phyloP scores from a whole-genome alignment of 2,888 invertebrate genomes.

The Heliconius erato region DNA sequence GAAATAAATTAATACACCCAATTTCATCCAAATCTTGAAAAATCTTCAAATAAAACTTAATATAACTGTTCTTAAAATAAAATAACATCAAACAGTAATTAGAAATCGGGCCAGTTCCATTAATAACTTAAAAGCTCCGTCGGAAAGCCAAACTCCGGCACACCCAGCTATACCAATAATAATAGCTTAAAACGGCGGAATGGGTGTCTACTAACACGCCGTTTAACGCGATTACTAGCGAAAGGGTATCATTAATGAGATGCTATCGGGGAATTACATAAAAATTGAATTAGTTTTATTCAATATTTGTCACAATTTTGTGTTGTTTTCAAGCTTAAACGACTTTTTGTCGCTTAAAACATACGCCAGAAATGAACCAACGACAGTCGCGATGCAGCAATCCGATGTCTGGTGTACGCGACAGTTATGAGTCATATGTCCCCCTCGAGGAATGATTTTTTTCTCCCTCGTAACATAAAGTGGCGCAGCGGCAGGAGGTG shows the following conservation, averaged over 20 bases:
- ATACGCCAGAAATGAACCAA: too few species aligned
- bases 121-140: slow-evolving; percentile 17
- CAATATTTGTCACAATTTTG: not conserved
- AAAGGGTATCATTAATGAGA: slow-evolving; percentile 32
- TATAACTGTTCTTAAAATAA: slow-evolving; percentile 7
- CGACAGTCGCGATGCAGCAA: too few species aligned
- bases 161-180: slow-evolving; percentile 26
- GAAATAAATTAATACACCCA: not conserved
- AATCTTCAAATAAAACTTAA: not conserved
- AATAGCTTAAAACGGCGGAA: slow-evolving; percentile 20
- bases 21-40: not conserved
- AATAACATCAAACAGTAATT: slow-evolving; percentile 26
- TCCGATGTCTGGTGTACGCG: too few species aligned
- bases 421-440: too few species aligned
- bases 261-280: slow-evolving; percentile 10
- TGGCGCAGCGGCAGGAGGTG: too few species aligned
- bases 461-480: too few species aligned
- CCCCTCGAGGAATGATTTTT: too few species aligned
- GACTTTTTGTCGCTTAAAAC: too few species aligned
- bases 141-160: slow-evolving; percentile 25
- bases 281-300: slow-evolving; percentile 23
- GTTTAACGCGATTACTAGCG: slow-evolving; percentile 23
- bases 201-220: slow-evolving; percentile 24
- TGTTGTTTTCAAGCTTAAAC: not conserved
- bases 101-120: slow-evolving; percentile 22